Conservation (phyloP, 64 coral and sea anemone species). For the Porites lutea region DNA sequence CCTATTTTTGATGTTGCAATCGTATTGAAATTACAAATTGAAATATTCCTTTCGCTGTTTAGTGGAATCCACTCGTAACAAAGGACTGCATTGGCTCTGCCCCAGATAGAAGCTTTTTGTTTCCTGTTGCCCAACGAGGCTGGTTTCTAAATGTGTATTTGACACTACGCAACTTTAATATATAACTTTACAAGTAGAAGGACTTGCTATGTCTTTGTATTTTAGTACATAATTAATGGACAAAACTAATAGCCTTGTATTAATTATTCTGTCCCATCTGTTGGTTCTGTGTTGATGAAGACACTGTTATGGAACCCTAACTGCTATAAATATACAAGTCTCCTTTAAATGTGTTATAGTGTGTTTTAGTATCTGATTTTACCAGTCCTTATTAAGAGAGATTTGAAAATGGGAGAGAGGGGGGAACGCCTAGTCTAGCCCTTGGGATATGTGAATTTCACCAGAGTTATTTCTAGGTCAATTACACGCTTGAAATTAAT, state of each 20-base stretch:
- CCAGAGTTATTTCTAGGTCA: no score
- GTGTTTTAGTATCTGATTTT: not conserved
- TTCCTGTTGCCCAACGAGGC: not conserved
- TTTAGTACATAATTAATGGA: conserved; percentile 35
- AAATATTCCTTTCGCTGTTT: not conserved
- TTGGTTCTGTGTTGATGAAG: conserved; percentile 42
- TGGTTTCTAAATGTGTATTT: not conserved
- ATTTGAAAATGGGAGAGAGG: no score
- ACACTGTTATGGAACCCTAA: conserved; percentile 32
- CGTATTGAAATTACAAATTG: not conserved
- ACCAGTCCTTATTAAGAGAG: no score
- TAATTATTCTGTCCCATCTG: conserved; percentile 42
- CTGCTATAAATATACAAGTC: conserved; percentile 55
- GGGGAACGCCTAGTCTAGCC: no score
- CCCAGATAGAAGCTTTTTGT: not conserved
- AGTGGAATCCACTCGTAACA: conserved; percentile 10
- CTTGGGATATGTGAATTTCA: no score
- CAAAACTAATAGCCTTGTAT: conserved; percentile 31
- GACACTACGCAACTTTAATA: conserved; percentile 32
- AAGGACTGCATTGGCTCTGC: conserved; percentile 22
- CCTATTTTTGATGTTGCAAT: no score
- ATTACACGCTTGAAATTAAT: no score
- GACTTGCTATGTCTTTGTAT: conserved; percentile 28
- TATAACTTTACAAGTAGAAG: conserved; percentile 30
- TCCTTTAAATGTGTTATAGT: conserved; percentile 1